Evolutionary conservation across 2,888 invertebrate genomes (phyloP), one percentile per base, ranked within the genome.

Genomic region (Tromatobia lineatoria): DNA sequence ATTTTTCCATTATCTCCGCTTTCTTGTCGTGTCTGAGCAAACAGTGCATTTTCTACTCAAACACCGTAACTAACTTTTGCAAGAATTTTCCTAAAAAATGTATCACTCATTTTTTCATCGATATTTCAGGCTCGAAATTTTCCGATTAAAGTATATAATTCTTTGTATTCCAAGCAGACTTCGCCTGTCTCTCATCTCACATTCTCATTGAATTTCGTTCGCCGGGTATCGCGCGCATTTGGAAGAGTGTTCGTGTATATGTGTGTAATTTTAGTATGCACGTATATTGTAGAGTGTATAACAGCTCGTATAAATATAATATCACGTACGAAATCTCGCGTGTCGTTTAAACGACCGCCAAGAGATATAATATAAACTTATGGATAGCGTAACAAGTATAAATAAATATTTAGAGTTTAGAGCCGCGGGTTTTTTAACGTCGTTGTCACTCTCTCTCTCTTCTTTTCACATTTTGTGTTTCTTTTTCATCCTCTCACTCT

Each of bases 341-440:
- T 59, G 84, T 86, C 85, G 83, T 84, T 87, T 75, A 90, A 88
- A 90, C 90, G 89, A 91, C 90, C 88, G 90, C 88, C 88, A 88
- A 89, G 90, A 90, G 88, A 88, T 91, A 90, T 88, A 88, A 91
- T 91, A 91, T 92, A 92, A 92, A 93, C 92, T 92, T 93, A 92
- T 91, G 82, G 92, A 93, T 91, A 93, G 92, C 91, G 89, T 92
- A 92, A 93, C 92, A 92, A 92, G 90, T 91, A 89, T 90, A 90
- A 87, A 91, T 90, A 91, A 91, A 89, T 91, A 89, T 92, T 86
- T 83, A 83, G 78, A 85, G 78, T 82, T 80, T 81, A 84, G 84
- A 84, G 84, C 81, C 84, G 74, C 81, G 69, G 74, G 77, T 75
- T 76, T 54, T 50, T 66, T 74, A 84, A 84, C 84, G 80, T 83